Conservation (phyloP, 2,113 vertebrate genomes). For the Neolamprologus sp. region DNA sequence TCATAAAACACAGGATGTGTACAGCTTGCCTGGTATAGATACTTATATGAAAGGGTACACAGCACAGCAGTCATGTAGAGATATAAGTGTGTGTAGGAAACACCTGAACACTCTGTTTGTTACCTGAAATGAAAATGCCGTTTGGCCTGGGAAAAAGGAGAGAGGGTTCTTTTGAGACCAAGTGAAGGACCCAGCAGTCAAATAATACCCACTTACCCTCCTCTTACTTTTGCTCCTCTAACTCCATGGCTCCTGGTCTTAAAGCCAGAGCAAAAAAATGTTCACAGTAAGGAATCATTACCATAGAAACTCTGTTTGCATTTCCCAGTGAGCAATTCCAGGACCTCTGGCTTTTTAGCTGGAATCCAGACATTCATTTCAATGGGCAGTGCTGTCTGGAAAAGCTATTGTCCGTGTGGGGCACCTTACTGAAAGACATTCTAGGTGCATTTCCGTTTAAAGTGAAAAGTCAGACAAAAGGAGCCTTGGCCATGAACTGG, state of each 20-base stretch:
- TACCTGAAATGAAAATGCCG: neutral
- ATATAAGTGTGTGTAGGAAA: neutral
- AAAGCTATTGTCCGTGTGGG: constrained; percentile 50
- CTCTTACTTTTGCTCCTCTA: constrained; percentile 9
- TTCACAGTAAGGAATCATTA: constrained; percentile 55
- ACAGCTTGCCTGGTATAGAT: neutral
- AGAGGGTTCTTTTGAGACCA: neutral
- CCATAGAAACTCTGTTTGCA: constrained; percentile 77
- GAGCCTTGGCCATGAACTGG: neutral
- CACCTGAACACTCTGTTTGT: neutral
- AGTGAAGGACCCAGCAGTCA: neutral
- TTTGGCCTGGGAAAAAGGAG: neutral
- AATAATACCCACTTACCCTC: neutral
- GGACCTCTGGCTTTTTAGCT: constrained; percentile 58
- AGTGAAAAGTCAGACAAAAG: constrained; percentile 44
- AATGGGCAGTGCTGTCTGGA: constrained; percentile 48
- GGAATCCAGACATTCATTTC: constrained; percentile 66
- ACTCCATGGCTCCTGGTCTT: neutral
- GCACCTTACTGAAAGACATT: constrained; percentile 55
- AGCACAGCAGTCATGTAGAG: neutral
- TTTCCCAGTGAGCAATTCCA: constrained; percentile 72
- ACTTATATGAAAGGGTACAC: neutral
- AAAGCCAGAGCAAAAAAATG: constrained; percentile 41
- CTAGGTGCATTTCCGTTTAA: constrained; percentile 53
- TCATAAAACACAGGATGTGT: neutral